Conservation (phyloP, 2,888 invertebrate genomes). For the Heterodera filipjevi region DNA sequence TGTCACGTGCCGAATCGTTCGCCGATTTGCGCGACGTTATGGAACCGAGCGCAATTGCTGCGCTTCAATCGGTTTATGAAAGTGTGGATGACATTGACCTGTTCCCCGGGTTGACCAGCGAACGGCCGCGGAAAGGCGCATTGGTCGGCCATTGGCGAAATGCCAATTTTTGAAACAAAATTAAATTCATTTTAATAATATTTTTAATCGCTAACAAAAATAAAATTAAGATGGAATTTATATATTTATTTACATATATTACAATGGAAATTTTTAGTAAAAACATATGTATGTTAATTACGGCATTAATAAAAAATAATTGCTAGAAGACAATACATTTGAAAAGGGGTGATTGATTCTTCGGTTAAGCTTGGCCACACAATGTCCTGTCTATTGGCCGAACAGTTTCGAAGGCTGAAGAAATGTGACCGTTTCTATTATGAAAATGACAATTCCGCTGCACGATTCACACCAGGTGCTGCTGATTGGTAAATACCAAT, state of each 20-base stretch:
- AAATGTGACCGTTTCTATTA: constrained; percentile 97
- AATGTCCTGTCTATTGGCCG: constrained; percentile 91
- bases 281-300: neutral
- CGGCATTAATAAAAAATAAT: neutral
- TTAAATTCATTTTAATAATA: too few relatives aligned
- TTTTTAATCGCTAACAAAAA: too few relatives aligned
- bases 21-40: constrained; percentile 79
- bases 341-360: neutral
- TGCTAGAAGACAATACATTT: neutral
- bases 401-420: constrained; percentile 72
- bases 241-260: too few relatives aligned
- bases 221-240: too few relatives aligned
- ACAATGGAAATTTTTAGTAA: too few relatives aligned
- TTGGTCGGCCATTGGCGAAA: constrained; percentile 27
- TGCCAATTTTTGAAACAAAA: neutral
- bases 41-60: constrained; percentile 71
- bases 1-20: constrained; percentile 82
- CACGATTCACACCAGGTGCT: constrained; percentile 67
- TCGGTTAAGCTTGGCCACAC: constrained; percentile 76
- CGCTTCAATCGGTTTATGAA: constrained; percentile 64
- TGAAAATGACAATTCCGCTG: constrained; percentile 65
- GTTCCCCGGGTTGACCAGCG: constrained; percentile 77
- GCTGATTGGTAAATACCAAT: neutral
- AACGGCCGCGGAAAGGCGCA: constrained; percentile 43
- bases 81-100: constrained; percentile 91